Evolutionary conservation across 2,113 vertebrate species (phyloP).

Genomic region (Hemiprocne comata): DNA sequence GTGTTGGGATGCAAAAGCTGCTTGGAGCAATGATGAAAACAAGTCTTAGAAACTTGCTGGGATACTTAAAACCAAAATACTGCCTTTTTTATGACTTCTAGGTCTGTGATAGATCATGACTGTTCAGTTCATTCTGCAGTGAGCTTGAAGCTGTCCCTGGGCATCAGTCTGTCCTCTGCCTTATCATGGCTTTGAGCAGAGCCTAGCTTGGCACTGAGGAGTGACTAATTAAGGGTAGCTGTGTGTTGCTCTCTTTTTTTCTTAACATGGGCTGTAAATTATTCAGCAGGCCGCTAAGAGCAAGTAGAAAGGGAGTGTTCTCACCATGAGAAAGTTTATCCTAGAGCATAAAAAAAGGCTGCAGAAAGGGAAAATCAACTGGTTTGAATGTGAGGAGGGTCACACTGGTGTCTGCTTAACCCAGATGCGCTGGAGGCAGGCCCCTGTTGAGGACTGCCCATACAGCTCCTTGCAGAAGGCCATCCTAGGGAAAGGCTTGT

Average conservation of each 20-base stretch:
- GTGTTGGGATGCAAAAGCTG: neutral
- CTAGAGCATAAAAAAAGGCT: neutral
- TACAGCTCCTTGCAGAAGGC: neutral
- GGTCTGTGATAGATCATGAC: no score
- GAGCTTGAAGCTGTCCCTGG: neutral
- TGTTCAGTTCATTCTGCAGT: neutral
- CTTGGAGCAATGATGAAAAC: neutral
- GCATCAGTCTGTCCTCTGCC: neutral
- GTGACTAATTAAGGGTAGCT: neutral
- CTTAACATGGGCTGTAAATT: neutral
- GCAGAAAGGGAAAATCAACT: neutral
- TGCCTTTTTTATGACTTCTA: neutral
- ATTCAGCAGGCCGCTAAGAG: neutral
- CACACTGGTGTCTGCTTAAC: neutral
- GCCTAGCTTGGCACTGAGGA: accelerated
- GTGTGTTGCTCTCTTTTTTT: neutral
- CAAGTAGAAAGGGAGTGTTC: neutral
- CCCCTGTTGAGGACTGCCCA: accelerated
- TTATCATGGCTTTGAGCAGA: neutral
- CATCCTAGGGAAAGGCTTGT: neutral
- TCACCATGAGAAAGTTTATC: neutral
- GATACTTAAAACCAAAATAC: neutral
- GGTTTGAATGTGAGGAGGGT: neutral
- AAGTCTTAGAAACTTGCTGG: neutral
- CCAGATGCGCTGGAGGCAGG: neutral